phyloP scores from a whole-genome alignment of 53 echinoderm and acorn worm genomes.

The Antedon mediterranea region DNA sequence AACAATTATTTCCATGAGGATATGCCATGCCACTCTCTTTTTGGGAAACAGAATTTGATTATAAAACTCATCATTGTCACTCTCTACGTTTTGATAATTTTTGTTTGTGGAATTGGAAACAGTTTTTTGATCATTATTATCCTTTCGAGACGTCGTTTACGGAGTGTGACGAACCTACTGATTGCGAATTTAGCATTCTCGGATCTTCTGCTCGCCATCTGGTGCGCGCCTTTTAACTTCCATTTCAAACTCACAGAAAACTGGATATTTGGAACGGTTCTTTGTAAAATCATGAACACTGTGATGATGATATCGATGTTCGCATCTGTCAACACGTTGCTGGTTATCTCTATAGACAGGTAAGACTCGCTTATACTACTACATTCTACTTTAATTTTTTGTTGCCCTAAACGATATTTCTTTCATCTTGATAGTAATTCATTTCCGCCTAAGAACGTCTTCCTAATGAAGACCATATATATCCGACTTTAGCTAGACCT shows the following conservation, averaged over 20 bases:
- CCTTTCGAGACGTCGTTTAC: constrained; percentile 50
- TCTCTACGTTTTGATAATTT: constrained; percentile 26
- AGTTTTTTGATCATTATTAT: constrained; percentile 64
- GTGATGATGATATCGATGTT: constrained; percentile 67
- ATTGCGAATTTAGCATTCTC: constrained; percentile 81
- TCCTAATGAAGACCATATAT: too few relatives aligned
- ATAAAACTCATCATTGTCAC: neutral
- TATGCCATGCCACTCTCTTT: neutral
- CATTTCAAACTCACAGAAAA: constrained; percentile 49
- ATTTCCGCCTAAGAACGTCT: too few relatives aligned
- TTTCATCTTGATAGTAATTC: too few relatives aligned
- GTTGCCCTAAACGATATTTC: too few relatives aligned
- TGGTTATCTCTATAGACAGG: constrained; percentile 85
- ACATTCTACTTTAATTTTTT: too few relatives aligned
- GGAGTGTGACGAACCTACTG: constrained; percentile 83
- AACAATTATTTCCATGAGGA: too few relatives aligned
- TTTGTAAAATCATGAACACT: constrained; percentile 63
- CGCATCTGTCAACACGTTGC: constrained; percentile 81
- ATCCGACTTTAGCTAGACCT: too few relatives aligned
- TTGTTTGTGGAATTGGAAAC: constrained; percentile 83
- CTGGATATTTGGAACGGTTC: constrained; percentile 48
- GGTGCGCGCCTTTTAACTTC: constrained; percentile 65
- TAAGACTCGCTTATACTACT: too few relatives aligned
- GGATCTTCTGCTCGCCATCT: constrained; percentile 67
- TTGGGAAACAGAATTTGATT: neutral